These are phyloP conservation scores for Fulmarus glacialis DNA, from an alignment of 2,113 vertebrate genomes.

Conservation along the genomic window DNA sequence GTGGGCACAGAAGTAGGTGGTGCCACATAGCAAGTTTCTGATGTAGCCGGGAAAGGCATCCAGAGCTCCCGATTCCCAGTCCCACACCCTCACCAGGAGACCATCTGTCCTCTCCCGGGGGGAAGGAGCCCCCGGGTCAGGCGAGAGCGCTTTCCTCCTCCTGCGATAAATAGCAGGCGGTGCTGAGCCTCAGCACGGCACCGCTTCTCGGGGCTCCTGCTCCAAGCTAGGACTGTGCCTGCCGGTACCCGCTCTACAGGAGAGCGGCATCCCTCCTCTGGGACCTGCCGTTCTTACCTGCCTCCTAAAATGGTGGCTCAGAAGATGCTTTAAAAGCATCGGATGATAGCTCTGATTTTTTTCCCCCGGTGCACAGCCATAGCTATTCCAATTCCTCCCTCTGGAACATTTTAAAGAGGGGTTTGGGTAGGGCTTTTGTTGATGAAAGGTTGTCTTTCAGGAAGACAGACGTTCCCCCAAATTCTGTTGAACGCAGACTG, in stretches of 20 bases:
- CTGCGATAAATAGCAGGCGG: not conserved
- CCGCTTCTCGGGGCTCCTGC: not conserved
- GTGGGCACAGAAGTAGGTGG: constrained; percentile 50
- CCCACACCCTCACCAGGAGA: constrained; percentile 38
- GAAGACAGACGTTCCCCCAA: not conserved
- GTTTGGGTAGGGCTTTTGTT: not conserved
- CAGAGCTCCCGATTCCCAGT: constrained; percentile 49
- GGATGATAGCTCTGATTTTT: not conserved
- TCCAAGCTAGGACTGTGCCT: not conserved
- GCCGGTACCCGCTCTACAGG: not conserved
- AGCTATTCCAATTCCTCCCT: not conserved
- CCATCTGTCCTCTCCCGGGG: constrained; percentile 44
- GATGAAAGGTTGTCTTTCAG: not conserved
- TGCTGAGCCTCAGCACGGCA: not conserved
- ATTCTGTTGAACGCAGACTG: not conserved
- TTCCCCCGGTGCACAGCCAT: accelerated
- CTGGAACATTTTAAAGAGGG: not conserved
- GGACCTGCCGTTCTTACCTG: not conserved
- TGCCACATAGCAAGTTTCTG: constrained; percentile 63
- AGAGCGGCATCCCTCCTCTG: not conserved
- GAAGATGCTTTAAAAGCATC: not conserved
- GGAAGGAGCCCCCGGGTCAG: constrained; percentile 18
- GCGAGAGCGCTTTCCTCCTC: not conserved
- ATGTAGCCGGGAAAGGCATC: constrained; percentile 55
- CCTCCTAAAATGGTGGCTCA: not conserved